Evolutionary conservation across 92 coral and sea anemone genomes (phyloP).

Genomic region (Metridium senile): DNA sequence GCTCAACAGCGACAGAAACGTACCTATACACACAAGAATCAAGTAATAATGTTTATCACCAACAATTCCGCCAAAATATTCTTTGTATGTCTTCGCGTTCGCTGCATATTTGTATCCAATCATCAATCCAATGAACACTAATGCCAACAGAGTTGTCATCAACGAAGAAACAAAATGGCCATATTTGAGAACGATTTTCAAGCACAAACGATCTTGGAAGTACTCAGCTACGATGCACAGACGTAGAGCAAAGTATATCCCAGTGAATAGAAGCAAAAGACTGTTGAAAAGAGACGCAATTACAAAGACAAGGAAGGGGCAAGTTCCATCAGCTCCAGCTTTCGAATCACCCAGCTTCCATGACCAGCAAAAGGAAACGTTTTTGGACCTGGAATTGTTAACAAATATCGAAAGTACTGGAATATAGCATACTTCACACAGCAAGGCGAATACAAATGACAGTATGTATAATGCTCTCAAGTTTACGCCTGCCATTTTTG

Average conservation of each 20-base stretch:
- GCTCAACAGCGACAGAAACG: conserved; percentile 35
- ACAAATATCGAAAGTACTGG: conserved; percentile 45
- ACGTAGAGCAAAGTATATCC: conserved; percentile 26
- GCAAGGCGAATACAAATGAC: conserved; percentile 33
- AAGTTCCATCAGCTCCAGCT: conserved; percentile 23
- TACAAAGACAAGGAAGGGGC: conserved; percentile 55
- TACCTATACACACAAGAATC: conserved; percentile 49
- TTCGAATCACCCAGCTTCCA: conserved; percentile 37
- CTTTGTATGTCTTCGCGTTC: conserved; percentile 7
- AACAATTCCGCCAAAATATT: conserved; percentile 41
- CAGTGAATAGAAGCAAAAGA: conserved; percentile 31
- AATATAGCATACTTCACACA: conserved; percentile 53
- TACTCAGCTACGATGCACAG: conserved; percentile 25
- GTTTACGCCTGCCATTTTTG: conserved; percentile 33
- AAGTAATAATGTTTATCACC: conserved; percentile 37
- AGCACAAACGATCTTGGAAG: conserved; percentile 24
- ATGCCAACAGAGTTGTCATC: conserved; percentile 35
- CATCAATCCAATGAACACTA: conserved; percentile 44
- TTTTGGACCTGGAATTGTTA: neutral
- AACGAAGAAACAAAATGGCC: conserved; percentile 38
- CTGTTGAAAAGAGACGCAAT: conserved; percentile 43
- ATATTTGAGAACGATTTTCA: conserved; percentile 40
- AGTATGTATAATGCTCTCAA: conserved; percentile 40
- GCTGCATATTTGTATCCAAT: conserved; percentile 27
- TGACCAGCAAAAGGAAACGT: conserved; percentile 53